Evolutionary conservation across 2,797 vertebrate species (phyloP).

Genomic region (Craterocephalus amniculus): DNA sequence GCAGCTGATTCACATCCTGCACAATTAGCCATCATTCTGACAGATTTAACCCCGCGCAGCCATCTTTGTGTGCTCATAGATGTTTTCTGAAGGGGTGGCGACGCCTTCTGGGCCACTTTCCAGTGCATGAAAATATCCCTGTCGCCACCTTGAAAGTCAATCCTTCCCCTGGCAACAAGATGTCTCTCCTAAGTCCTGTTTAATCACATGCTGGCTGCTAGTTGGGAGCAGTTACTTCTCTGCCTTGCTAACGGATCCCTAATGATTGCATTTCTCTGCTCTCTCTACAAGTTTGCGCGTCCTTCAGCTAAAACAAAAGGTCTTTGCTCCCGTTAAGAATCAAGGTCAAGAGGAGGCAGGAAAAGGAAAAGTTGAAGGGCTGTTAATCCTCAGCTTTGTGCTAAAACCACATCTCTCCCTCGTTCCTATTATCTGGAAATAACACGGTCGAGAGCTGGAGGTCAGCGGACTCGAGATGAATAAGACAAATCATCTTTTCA

Average conservation of each 20-base stretch:
- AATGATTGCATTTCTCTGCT: neutral
- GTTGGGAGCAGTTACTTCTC: neutral
- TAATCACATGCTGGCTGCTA: constrained; percentile 13
- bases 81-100: constrained; percentile 13
- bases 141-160: constrained; percentile 55
- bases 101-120: neutral
- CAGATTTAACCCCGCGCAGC: constrained; percentile 34
- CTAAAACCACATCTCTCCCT: constrained; percentile 41
- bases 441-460: constrained; percentile 53
- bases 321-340: neutral
- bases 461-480: constrained; percentile 49
- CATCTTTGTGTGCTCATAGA: neutral
- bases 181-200: constrained; percentile 30
- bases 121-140: constrained; percentile 36
- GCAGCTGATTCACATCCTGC: constrained; percentile 27
- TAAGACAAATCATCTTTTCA: constrained; percentile 69
- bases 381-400: constrained; percentile 31
- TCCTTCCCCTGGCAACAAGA: constrained; percentile 4
- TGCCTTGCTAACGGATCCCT: too few relatives aligned
- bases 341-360: constrained; percentile 50
- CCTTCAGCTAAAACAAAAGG: neutral
- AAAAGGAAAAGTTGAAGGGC: constrained; percentile 10
- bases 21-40: constrained; percentile 24
- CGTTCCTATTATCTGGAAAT: constrained; percentile 59
- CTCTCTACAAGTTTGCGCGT: neutral